Conservation (phyloP, 2,797 vertebrate genomes). For the Catharus ustulatus region DNA sequence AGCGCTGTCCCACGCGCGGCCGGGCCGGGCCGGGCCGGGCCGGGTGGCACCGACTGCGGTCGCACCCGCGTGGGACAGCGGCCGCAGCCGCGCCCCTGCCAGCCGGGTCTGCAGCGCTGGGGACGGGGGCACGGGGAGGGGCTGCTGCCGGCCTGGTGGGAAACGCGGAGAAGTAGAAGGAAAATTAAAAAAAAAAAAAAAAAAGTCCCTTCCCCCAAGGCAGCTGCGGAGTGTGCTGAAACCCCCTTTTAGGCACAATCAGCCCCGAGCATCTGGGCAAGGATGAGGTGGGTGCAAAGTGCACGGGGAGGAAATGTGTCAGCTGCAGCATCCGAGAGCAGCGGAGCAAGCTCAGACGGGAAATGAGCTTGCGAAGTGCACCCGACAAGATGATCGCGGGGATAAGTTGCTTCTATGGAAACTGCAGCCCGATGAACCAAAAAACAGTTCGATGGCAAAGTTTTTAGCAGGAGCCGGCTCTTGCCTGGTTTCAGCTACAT, state of each 20-base stretch:
- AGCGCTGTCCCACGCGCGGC: neutral
- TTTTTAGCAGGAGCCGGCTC: constrained; percentile 41
- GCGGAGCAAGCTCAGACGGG: constrained; percentile 41
- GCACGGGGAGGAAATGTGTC: constrained; percentile 62
- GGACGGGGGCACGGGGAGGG: too few species aligned
- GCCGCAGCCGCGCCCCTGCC: neutral
- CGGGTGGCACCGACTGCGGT: neutral
- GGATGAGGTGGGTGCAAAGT: constrained; percentile 48
- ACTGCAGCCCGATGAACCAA: constrained; percentile 57
- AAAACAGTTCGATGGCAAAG: constrained; percentile 65
- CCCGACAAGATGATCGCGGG: constrained; percentile 50
- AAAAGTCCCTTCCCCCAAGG: neutral
- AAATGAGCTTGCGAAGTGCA: constrained; percentile 63
- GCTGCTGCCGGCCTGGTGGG: neutral
- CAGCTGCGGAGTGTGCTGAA: neutral
- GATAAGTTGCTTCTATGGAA: constrained; percentile 65
- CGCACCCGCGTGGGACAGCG: neutral
- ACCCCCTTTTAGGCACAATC: constrained; percentile 22
- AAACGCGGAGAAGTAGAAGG: neutral
- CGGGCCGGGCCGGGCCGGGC: too few species aligned
- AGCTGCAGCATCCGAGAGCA: constrained; percentile 66
- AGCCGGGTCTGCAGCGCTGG: neutral
- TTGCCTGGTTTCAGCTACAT: constrained; percentile 47
- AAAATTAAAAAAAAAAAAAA: neutral
- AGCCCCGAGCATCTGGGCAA: constrained; percentile 32